These are phyloP conservation scores for Drosophila falleni DNA, from an alignment of 2,888 invertebrate genomes.

Conservation along the genomic window DNA sequence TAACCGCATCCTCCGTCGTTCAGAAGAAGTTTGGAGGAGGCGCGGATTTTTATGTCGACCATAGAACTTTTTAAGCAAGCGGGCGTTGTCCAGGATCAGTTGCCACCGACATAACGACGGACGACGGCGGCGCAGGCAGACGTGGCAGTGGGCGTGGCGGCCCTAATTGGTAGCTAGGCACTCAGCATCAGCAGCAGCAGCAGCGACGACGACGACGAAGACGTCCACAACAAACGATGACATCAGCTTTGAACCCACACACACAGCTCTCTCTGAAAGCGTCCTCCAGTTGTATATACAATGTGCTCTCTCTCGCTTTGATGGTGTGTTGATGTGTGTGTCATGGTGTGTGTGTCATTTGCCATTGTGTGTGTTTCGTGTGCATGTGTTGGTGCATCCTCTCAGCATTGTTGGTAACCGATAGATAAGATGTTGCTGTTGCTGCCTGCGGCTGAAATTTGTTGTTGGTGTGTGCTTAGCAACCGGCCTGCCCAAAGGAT, in stretches of 20 bases:
- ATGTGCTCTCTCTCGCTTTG: constrained; percentile 40
- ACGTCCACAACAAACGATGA: constrained; percentile 10
- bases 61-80: constrained; percentile 64
- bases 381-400: constrained; percentile 53
- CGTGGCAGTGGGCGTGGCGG: constrained; percentile 61
- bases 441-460: constrained; percentile 62
- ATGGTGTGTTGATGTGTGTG: constrained; percentile 9
- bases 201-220: constrained; percentile 46
- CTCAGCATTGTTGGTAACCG: not conserved
- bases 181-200: constrained; percentile 68
- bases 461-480: constrained; percentile 61
- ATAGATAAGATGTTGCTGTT: constrained; percentile 60
- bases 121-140: constrained; percentile 69
- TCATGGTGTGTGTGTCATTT: constrained; percentile 10
- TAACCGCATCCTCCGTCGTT: constrained; percentile 55
- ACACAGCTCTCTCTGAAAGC: constrained; percentile 10
- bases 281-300: constrained; percentile 20
- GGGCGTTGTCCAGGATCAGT: constrained; percentile 73
- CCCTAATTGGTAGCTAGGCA: constrained; percentile 70
- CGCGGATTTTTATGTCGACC: constrained; percentile 55
- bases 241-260: constrained; percentile 21
- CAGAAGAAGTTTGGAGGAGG: constrained; percentile 26
- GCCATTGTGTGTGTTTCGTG: constrained; percentile 25
- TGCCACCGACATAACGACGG: constrained; percentile 65
- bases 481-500: constrained; percentile 65